Percentiles rank a stretch among this genome's conserved stretches.
Evolutionary conservation across 2,797 vertebrate genomes (phyloP).

Genomic region (Triplophysa yarkandensis): DNA sequence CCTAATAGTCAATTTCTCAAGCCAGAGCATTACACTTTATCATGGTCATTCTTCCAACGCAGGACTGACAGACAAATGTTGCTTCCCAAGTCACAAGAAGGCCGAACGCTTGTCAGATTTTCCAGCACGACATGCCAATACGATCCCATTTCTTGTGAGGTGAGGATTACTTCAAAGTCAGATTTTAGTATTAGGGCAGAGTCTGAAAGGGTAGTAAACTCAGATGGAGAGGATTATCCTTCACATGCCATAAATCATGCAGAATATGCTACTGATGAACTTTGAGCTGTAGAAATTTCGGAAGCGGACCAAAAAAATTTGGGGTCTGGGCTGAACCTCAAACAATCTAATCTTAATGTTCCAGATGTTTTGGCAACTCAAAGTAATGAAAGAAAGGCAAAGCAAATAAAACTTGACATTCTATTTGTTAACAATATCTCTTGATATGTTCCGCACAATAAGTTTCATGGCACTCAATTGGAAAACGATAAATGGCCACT

Average conservation of each 20-base stretch:
- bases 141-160: slow-evolving; percentile 21
- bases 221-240: slow-evolving; percentile 23
- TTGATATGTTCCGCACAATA: slow-evolving; percentile 9
- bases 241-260: slow-evolving; percentile 30
- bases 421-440: slow-evolving; percentile 16
- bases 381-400: slow-evolving; percentile 19
- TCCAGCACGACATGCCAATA: slow-evolving; percentile 33
- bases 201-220: slow-evolving; percentile 31
- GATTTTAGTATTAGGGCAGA: slow-evolving; percentile 29
- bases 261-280: slow-evolving; percentile 34
- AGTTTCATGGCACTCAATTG: slow-evolving; percentile 15
- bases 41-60: slow-evolving; percentile 20
- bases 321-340: not conserved
- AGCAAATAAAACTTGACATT: slow-evolving; percentile 12
- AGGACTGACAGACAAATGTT: slow-evolving; percentile 30
- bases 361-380: slow-evolving; percentile 38
- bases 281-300: slow-evolving; percentile 2
- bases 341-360: slow-evolving; percentile 25
- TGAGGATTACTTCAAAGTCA: slow-evolving; percentile 32
- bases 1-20: slow-evolving; percentile 32
- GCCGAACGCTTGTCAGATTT: slow-evolving; percentile 26
- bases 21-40: slow-evolving; percentile 31
- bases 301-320: not conserved
- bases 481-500: slow-evolving; percentile 20
- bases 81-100: slow-evolving; percentile 26